Evolutionary conservation across 30 jellyfish, hydroid and myxozoan species (phyloP).

Genomic region (Hydractinia symbiolongicarpus): DNA sequence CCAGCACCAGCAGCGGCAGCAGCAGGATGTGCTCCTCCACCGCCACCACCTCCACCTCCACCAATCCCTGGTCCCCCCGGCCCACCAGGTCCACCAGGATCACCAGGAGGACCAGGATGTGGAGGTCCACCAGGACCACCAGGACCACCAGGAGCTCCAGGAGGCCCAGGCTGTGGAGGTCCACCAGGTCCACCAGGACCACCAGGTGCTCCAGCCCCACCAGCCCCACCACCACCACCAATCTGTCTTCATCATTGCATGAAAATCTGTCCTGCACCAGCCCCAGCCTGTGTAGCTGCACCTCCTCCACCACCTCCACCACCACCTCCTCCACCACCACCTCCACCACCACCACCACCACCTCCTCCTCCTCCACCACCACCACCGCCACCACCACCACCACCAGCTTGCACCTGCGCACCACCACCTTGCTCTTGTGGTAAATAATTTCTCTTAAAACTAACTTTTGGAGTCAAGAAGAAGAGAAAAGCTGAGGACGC

Average conservation of each 20-base stretch:
- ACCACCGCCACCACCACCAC: conserved; percentile 27
- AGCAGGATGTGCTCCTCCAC: conserved; percentile 74
- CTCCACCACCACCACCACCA: conserved; percentile 61
- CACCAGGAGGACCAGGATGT: conserved; percentile 97
- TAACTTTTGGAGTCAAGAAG: neutral
- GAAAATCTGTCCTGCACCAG: conserved; percentile 82
- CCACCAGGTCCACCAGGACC: conserved; percentile 99
- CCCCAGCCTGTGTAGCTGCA: conserved; percentile 74
- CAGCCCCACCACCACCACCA: conserved; percentile 95
- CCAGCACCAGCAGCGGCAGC: conserved; percentile 34
- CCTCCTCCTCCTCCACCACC: conserved; percentile 71
- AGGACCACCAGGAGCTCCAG: conserved; percentile 99
- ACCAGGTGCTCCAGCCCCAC: conserved; percentile 94
- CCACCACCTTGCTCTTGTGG: conserved; percentile 58
- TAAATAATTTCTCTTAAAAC: neutral
- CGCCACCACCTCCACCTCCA: conserved; percentile 97
- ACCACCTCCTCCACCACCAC: conserved; percentile 89
- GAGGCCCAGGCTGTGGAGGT: conserved; percentile 92
- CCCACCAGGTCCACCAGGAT: conserved; percentile 46
- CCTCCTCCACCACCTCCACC: conserved; percentile 24
- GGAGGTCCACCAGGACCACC: conserved; percentile 99
- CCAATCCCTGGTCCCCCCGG: conserved; percentile 57
- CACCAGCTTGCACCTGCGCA: conserved; percentile 72
- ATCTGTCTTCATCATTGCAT: conserved; percentile 83
- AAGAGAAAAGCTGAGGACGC: neutral